A percentile compares a stretch with the other conserved stretches of the same genome.
Evolutionary conservation across 1,140 invertebrate species (phyloP).

Genomic region (Heliconius hewitsoni): DNA sequence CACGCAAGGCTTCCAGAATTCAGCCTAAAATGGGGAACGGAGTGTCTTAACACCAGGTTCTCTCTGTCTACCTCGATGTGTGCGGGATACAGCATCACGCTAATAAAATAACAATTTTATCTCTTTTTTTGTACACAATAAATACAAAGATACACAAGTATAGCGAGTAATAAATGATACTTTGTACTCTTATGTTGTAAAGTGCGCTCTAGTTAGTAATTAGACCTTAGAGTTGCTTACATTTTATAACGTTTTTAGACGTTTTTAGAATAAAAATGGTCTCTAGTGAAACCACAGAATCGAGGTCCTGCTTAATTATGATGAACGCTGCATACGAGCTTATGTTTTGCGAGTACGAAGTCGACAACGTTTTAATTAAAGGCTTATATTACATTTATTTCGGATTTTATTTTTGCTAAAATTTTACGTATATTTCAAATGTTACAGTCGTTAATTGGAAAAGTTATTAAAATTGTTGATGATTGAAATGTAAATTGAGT

Average conservation of each 20-base stretch:
- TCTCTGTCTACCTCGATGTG: too few relatives aligned
- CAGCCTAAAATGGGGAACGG: too few relatives aligned
- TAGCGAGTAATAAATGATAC: background rate
- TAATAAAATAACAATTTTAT: too few relatives aligned
- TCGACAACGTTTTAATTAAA: conserved; percentile 33
- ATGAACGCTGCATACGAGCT: conserved; percentile 30
- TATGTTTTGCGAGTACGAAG: conserved; percentile 21
- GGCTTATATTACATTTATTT: conserved; percentile 26
- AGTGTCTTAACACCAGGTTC: too few relatives aligned
- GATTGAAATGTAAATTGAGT: too few relatives aligned
- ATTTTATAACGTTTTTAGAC: conserved; percentile 22
- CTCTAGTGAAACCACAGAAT: conserved; percentile 28
- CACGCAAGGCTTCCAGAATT: too few relatives aligned
- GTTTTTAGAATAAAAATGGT: conserved; percentile 26
- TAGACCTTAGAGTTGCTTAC: background rate
- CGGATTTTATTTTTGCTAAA: too few relatives aligned
- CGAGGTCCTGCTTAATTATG: conserved; percentile 35
- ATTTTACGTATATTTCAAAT: too few relatives aligned
- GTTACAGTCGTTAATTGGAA: too few relatives aligned
- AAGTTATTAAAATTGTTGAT: too few relatives aligned
- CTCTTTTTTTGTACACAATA: background rate
- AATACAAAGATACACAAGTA: background rate
- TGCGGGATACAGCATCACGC: too few relatives aligned
- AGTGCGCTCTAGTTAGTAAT: background rate
- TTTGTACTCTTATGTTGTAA: background rate